Conservation (phyloP, 2,888 invertebrate genomes). For the Xestobium rufovillosum region DNA sequence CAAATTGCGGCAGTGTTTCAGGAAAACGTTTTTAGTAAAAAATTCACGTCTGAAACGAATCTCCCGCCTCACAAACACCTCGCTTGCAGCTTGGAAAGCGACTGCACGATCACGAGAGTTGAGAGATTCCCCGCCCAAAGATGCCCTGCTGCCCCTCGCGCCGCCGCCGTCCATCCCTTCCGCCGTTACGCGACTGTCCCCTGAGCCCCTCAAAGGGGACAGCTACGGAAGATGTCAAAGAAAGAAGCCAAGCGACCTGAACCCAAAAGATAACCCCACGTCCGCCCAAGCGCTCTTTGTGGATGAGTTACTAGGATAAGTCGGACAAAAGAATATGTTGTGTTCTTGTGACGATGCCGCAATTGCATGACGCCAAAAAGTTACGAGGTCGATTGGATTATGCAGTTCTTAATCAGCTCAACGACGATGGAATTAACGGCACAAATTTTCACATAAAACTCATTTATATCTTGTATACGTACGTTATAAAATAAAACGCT, state of each 20-base stretch:
- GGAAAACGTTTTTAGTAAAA: too few species aligned
- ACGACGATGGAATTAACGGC: too few species aligned
- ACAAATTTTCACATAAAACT: too few species aligned
- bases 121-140: conserved; percentile 34
- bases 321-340: conserved; percentile 2
- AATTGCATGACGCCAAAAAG: too few species aligned
- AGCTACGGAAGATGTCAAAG: conserved; percentile 37
- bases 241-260: conserved; percentile 38
- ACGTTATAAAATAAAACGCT: too few species aligned
- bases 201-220: conserved; percentile 29
- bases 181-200: conserved; percentile 29
- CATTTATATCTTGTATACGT: too few species aligned
- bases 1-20: conserved; percentile 9
- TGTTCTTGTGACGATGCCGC: too few species aligned
- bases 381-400: too few species aligned
- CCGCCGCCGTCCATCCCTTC: conserved; percentile 36
- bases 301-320: too few species aligned
- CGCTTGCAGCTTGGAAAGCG: conserved; percentile 23
- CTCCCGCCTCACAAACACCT: conserved; percentile 10
- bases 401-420: too few species aligned
- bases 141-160: conserved; percentile 33
- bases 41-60: background rate
- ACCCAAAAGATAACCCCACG: conserved; percentile 38
- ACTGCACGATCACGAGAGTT: conserved; percentile 29
- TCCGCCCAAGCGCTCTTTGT: too few species aligned